These are phyloP conservation scores for Pandemis corylana DNA, from an alignment of 2,888 invertebrate genomes.

Conservation along the genomic window DNA sequence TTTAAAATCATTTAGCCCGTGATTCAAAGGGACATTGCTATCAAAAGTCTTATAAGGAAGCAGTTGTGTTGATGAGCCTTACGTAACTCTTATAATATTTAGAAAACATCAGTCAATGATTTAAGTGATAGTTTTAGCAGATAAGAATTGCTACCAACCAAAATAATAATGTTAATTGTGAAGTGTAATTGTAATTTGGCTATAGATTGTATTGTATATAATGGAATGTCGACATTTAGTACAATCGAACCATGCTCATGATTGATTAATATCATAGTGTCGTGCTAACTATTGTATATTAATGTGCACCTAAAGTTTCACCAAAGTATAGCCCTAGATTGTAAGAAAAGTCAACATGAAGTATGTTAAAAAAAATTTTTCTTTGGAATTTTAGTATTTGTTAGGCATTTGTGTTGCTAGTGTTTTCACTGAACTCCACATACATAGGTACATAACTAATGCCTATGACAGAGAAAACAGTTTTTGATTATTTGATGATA, in stretches of 20 bases:
- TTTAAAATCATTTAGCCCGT: slow-evolving; percentile 23
- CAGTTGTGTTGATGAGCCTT: slow-evolving; percentile 21
- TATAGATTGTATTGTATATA: slow-evolving; percentile 6
- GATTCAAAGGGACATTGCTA: slow-evolving; percentile 35
- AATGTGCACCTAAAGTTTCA: neutral
- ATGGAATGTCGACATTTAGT: slow-evolving; percentile 11
- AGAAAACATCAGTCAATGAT: slow-evolving; percentile 4
- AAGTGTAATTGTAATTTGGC: neutral
- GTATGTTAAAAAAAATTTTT: no score
- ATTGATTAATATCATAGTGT: neutral
- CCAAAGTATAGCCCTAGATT: neutral
- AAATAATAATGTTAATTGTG: neutral
- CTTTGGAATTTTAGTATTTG: no score
- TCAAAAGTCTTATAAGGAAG: slow-evolving; percentile 14
- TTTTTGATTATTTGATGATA: no score
- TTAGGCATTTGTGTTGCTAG: no score
- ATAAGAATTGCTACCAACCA: slow-evolving; percentile 34
- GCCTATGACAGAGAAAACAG: no score
- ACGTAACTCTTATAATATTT: slow-evolving; percentile 13
- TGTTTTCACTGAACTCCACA: no score
- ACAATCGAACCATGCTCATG: neutral
- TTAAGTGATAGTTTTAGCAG: slow-evolving; percentile 1
- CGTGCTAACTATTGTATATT: neutral
- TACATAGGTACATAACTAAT: no score
- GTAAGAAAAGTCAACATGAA: no score